Base-by-base conservation (phyloP, 2,888 invertebrate genomes). In the Drosophila cracens region DNA sequence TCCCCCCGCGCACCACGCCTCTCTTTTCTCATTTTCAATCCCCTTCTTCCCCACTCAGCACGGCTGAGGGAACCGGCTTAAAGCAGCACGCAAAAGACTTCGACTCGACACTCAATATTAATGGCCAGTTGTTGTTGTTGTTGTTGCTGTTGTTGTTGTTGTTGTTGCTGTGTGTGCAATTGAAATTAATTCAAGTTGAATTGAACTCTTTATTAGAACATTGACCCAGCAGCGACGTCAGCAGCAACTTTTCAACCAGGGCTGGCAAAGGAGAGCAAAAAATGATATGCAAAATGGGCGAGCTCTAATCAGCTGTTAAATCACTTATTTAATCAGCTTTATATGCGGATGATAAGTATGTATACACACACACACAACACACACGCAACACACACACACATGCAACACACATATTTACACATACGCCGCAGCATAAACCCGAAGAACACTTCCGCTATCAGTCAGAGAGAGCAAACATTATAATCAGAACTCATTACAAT, bases 161-260 rank as follows among this genome's bases (percentile, higher is more conserved):
- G 48, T 49, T 64, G 46, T 48, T 58, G 54, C 48, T 40, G 57
- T 81, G 65, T 75, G 62, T 81, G 82, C 85, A 90, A 88, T 88
- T 90, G 91, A 88, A 86, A 88, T 87, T 83, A 90, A 88, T 91
- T 88, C 87, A 83, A 86, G 68, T 82, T 79, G 79, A 90, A 90
- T 90, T 78, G 81, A 88, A 90, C 79, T 77, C 80, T 79, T 83
- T 88, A 81, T 88, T 83, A 80, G 90, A 90, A 76, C 88, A 80
- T 88, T 88, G 88, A 88, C 89, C 91, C 88, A 78, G 56, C 58
- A 48, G 13, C 38, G 36, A 57, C 52, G 27, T 52, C 46, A 46
- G 46, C 46, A 40, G 13, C 25, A 13, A 49, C 10, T 21, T 18
- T 16, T 3, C n/a, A 38, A 13, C 27, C 36, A 56, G 31, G 27